Conservation (phyloP, 2,797 vertebrate species). For the Darevskia mixta region DNA sequence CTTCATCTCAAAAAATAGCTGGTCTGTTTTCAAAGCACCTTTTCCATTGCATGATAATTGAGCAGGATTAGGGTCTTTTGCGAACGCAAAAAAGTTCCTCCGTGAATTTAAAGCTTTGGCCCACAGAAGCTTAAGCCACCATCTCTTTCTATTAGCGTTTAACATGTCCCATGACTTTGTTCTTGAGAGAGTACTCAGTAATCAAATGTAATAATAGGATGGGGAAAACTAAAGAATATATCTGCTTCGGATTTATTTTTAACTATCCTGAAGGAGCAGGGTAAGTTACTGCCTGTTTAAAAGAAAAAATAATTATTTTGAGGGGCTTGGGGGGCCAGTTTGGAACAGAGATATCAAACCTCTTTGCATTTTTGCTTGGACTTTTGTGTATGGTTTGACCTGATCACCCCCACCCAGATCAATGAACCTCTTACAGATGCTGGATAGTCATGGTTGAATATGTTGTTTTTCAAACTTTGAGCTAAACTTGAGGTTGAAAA, state of each 20-base stretch:
- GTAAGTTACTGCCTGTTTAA: neutral
- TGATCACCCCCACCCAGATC: neutral
- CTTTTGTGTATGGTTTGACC: neutral
- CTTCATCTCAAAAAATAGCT: conserved; percentile 40
- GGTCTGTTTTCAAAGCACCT: conserved; percentile 22
- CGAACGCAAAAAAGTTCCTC: neutral
- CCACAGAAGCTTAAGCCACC: neutral
- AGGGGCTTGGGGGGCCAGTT: neutral
- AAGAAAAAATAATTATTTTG: neutral
- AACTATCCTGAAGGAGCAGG: neutral
- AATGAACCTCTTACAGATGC: neutral
- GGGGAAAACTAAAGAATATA: neutral
- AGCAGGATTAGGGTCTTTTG: neutral
- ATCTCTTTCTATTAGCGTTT: neutral
- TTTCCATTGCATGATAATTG: conserved; percentile 36
- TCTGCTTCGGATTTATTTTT: neutral
- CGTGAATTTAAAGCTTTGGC: neutral
- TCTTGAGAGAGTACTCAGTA: neutral
- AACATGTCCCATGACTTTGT: neutral
- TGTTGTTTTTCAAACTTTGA: neutral
- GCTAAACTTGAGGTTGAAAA: neutral
- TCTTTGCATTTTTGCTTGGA: neutral
- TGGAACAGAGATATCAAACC: neutral
- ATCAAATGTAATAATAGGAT: neutral
- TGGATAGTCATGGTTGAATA: neutral